Conservation (phyloP, 2,888 invertebrate genomes). For the Flabesymbios commensalis region DNA sequence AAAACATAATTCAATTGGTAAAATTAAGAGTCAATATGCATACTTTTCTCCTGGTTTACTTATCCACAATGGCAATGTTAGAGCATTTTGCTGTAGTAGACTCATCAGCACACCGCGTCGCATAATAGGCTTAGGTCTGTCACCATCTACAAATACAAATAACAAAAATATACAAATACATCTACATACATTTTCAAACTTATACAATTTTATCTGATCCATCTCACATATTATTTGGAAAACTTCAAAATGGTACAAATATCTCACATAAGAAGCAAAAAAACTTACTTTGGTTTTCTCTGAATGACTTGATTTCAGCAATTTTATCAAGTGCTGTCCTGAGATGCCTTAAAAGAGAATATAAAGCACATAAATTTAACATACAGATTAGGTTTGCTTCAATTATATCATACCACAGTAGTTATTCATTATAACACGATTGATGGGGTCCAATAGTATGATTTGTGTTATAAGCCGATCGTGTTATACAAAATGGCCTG, state of each 20-base stretch:
- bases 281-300: conserved; percentile 81
- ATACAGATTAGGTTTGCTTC: neutral
- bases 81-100: conserved; percentile 88
- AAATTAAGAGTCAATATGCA: no score
- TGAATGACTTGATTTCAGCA: conserved; percentile 84
- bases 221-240: no score
- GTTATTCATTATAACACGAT: no score
- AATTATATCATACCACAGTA: neutral
- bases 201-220: no score
- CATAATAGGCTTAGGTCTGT: conserved; percentile 77
- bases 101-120: conserved; percentile 93
- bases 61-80: conserved; percentile 90
- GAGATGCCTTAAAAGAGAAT: conserved; percentile 65
- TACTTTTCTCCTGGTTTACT: conserved; percentile 75
- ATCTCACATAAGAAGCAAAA: no score
- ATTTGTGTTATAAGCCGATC: no score
- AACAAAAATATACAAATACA: conserved; percentile 1
- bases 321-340: conserved; percentile 83
- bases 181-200: no score
- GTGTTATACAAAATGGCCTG: no score
- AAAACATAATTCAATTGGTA: no score
- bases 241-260: no score
- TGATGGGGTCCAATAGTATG: no score
- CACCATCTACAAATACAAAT: conserved; percentile 26
- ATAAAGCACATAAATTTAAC: conserved; percentile 1